Evolutionary conservation across 2,113 vertebrate genomes (phyloP).

Genomic region (Tiliqua scincoides): DNA sequence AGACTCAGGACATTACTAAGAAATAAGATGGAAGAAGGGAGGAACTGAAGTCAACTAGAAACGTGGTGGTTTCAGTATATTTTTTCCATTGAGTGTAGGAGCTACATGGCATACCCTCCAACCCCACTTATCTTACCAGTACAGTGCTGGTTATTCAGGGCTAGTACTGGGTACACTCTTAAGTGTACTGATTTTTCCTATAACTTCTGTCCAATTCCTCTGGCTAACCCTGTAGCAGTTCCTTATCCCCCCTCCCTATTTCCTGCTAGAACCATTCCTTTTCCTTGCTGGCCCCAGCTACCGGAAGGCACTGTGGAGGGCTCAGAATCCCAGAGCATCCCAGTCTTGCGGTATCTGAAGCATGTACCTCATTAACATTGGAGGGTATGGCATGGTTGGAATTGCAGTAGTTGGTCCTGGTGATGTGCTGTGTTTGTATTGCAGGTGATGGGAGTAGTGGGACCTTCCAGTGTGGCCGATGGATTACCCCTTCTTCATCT

Average conservation of each 20-base stretch:
- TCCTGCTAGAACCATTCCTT: constrained; percentile 51
- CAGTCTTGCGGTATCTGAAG: constrained; percentile 48
- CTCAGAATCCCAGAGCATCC: constrained; percentile 53
- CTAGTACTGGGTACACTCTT: constrained; percentile 65
- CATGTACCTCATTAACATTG: constrained; percentile 42
- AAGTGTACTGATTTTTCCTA: constrained; percentile 52
- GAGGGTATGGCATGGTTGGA: constrained; percentile 77
- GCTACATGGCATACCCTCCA: constrained; percentile 75
- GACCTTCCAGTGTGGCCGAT: constrained; percentile 98
- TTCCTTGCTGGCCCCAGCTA: constrained; percentile 46
- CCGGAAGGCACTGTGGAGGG: constrained; percentile 36
- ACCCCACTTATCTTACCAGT: constrained; percentile 57
- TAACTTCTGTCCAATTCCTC: constrained; percentile 56
- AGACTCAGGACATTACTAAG: constrained; percentile 77
- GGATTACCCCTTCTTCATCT: constrained; percentile 98
- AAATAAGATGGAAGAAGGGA: constrained; percentile 55
- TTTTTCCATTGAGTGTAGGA: constrained; percentile 61
- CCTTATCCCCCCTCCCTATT: constrained; percentile 38
- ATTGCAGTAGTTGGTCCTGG: constrained; percentile 76
- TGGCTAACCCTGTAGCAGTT: constrained; percentile 39
- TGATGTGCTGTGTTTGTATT: constrained; percentile 84
- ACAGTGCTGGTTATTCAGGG: constrained; percentile 67
- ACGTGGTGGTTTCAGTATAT: constrained; percentile 56
- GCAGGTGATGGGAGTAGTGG: constrained; percentile 99
- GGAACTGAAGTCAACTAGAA: constrained; percentile 59